Conservation (phyloP, 2,797 vertebrate genomes). For the Gambusia yucatana region DNA sequence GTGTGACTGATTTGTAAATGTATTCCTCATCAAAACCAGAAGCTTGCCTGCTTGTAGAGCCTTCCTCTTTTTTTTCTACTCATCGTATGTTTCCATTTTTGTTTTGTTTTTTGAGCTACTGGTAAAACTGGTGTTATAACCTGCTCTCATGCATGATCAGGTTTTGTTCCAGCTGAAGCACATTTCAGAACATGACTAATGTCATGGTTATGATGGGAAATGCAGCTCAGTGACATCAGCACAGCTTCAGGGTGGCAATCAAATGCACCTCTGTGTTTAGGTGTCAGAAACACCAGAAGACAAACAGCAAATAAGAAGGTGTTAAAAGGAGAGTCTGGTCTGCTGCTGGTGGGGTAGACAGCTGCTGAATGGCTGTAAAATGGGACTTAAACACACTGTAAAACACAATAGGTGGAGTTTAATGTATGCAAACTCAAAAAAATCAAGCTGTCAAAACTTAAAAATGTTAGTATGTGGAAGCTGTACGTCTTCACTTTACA, state of each 20-base stretch:
- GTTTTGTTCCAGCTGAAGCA: conserved; percentile 8
- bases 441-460: no score
- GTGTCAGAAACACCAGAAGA: conserved; percentile 14
- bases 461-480: no score
- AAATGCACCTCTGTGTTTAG: conserved; percentile 8
- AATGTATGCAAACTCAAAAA: no score
- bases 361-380: conserved; percentile 8
- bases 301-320: not conserved
- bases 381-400: not conserved
- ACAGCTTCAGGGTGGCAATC: conserved; percentile 11
- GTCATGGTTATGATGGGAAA: conserved; percentile 22
- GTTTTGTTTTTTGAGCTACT: not conserved
- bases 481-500: no score
- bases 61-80: conserved; percentile 12
- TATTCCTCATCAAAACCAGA: conserved; percentile 43
- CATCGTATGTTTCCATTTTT: not conserved
- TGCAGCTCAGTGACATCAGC: conserved; percentile 2
- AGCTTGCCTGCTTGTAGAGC: conserved; percentile 43
- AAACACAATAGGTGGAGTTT: no score
- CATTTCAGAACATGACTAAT: conserved; percentile 19
- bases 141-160: not conserved
- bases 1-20: conserved; percentile 47
- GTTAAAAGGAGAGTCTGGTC: not conserved
- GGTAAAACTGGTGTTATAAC: not conserved
- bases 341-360: conserved; percentile 2